phyloP scores from a whole-genome alignment of 2,113 vertebrate species.

The Acrocephalus kingi region DNA sequence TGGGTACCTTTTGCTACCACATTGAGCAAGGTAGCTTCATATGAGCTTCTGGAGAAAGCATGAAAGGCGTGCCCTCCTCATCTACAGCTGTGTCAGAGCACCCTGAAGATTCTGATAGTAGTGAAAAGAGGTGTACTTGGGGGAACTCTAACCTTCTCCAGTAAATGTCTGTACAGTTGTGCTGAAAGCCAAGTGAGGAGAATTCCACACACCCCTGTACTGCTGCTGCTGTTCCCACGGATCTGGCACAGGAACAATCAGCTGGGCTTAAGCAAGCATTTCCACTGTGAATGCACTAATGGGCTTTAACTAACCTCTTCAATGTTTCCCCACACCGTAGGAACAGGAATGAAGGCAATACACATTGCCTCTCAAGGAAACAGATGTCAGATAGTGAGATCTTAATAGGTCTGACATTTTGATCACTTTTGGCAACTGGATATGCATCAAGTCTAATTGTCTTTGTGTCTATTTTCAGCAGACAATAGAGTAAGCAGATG shows the following conservation, averaged over 20 bases:
- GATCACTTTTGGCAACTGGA: neutral
- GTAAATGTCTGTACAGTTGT: neutral
- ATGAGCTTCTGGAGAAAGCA: neutral
- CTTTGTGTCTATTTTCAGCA: constrained; percentile 7
- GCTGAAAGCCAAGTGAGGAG: neutral
- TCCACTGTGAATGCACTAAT: neutral
- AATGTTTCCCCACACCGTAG: neutral
- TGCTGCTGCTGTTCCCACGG: neutral
- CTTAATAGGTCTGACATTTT: neutral
- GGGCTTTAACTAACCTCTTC: neutral
- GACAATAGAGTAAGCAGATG: neutral
- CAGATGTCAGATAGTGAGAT: neutral
- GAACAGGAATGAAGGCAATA: neutral
- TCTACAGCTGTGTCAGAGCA: neutral
- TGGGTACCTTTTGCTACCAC: neutral
- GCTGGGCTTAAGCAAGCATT: neutral
- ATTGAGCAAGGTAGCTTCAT: neutral
- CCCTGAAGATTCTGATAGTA: neutral
- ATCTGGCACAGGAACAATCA: neutral
- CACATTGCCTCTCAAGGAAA: neutral
- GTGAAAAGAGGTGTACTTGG: neutral
- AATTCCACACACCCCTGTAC: neutral
- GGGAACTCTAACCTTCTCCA: neutral
- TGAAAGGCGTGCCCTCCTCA: neutral
- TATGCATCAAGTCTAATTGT: neutral